Conservation (phyloP, 1,140 invertebrate species). For the Spodoptera litura region DNA sequence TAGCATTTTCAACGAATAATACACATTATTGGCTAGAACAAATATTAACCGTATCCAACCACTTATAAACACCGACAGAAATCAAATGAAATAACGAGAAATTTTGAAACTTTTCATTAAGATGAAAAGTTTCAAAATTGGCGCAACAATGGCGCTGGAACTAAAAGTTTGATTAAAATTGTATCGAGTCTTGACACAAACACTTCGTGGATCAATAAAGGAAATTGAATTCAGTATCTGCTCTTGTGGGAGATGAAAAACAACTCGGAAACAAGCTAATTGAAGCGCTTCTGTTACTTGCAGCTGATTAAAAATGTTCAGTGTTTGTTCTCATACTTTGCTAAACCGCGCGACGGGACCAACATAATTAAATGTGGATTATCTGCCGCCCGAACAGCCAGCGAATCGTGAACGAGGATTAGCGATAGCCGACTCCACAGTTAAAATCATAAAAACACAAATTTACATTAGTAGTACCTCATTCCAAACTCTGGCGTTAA, state of each 20-base stretch:
- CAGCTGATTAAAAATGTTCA: constrained; percentile 65
- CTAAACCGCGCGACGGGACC: constrained; percentile 47
- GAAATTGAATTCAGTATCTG: constrained; percentile 12
- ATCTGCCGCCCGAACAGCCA: constrained; percentile 8
- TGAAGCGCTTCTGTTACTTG: constrained; percentile 13
- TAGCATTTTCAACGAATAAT: too few species aligned
- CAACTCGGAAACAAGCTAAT: constrained; percentile 35
- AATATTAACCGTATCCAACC: too few species aligned
- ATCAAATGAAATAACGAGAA: neutral
- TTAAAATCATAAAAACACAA: constrained; percentile 30
- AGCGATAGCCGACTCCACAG: constrained; percentile 4
- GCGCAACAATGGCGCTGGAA: neutral
- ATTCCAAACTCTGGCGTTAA: constrained; percentile 14
- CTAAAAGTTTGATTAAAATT: neutral
- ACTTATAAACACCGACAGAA: too few species aligned
- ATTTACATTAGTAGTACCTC: constrained; percentile 18
- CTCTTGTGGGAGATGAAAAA: neutral
- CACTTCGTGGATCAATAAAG: neutral
- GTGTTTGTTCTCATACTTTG: constrained; percentile 60
- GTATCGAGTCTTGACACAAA: constrained; percentile 1
- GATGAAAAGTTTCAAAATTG: too few species aligned
- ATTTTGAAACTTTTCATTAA: neutral
- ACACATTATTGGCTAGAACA: too few species aligned
- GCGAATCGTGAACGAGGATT: constrained; percentile 29
- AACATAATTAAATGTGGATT: constrained; percentile 64